These are phyloP conservation scores for Drosophila cognata DNA, from an alignment of 2,888 invertebrate genomes.

Conservation along the genomic window DNA sequence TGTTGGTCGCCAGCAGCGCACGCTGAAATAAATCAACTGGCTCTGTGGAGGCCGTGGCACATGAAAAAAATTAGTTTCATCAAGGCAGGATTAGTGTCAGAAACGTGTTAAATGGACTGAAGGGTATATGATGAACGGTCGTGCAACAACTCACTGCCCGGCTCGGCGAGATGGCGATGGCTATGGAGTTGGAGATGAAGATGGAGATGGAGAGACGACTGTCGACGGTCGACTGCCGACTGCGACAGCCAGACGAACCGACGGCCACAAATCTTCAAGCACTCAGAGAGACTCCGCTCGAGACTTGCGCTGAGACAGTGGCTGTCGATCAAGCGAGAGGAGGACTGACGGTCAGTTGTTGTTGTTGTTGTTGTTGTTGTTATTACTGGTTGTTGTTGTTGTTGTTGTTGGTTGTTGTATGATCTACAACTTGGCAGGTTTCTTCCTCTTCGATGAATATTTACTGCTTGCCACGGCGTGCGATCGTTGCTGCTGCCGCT, in stretches of 20 bases:
- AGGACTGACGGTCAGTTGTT: slow-evolving; percentile 21
- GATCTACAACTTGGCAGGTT: slow-evolving; percentile 58
- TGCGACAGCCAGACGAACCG: slow-evolving; percentile 10
- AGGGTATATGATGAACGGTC: slow-evolving; percentile 84
- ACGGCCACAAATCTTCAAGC: slow-evolving; percentile 47
- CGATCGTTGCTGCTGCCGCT: slow-evolving; percentile 19
- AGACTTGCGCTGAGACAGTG: slow-evolving; percentile 28
- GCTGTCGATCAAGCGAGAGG: slow-evolving; percentile 51
- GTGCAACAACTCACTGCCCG: slow-evolving; percentile 50
- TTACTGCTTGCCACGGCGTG: slow-evolving; percentile 28
- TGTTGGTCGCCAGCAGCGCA: slow-evolving; percentile 76
- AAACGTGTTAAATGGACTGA: slow-evolving; percentile 86
- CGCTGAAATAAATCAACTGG: slow-evolving; percentile 83
- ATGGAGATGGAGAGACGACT: slow-evolving; percentile 11
- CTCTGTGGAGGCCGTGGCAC: slow-evolving; percentile 73
- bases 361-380: slow-evolving; percentile 8
- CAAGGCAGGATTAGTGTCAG: slow-evolving; percentile 85
- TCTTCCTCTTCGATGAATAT: slow-evolving; percentile 48
- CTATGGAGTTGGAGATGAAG: slow-evolving; percentile 3
- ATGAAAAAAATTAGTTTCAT: slow-evolving; percentile 85
- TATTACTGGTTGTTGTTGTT: slow-evolving; percentile 17
- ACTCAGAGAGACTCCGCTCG: slow-evolving; percentile 44
- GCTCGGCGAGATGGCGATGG: slow-evolving; percentile 5
- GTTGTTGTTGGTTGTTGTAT: slow-evolving; percentile 17
- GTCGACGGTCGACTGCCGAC: slow-evolving; percentile 2